A percentile compares a stretch with the other conserved stretches of the same genome.
These are phyloP conservation scores for Amblyjoppa proteus DNA, from an alignment of 2,888 invertebrate genomes.

Conservation along the genomic window DNA sequence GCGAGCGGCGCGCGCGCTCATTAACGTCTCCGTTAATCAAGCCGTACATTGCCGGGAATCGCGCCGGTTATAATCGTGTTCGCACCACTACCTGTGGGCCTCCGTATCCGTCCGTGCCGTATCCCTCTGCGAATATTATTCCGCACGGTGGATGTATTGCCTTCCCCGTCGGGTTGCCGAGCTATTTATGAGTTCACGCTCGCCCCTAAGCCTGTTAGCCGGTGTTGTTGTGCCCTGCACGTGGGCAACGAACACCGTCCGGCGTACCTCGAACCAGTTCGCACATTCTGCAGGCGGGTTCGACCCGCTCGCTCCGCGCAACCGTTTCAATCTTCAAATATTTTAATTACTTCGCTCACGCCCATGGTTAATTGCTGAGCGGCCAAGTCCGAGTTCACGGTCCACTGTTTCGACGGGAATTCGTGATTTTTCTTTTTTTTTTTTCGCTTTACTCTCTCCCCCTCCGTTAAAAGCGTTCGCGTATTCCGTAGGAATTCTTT, in stretches of 20 bases:
- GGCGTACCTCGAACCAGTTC: not conserved
- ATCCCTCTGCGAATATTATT: slow-evolving; percentile 27
- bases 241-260: not conserved
- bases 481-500: not conserved
- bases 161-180: not conserved
- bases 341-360: slow-evolving; percentile 75
- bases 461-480: not conserved
- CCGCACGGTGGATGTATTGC: not conserved
- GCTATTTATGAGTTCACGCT: slow-evolving; percentile 43
- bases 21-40: slow-evolving; percentile 78
- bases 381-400: slow-evolving; percentile 9
- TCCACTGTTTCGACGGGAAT: not conserved
- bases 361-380: slow-evolving; percentile 31
- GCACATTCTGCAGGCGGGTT: not conserved
- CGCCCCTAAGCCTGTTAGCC: not conserved
- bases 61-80: slow-evolving; percentile 26
- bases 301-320: not conserved
- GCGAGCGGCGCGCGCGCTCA: slow-evolving; percentile 66
- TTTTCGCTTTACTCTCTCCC: not conserved
- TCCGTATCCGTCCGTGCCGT: not conserved
- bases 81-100: slow-evolving; percentile 5
- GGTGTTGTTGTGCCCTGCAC: not conserved
- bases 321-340: slow-evolving; percentile 70
- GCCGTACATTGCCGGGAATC: slow-evolving; percentile 56
- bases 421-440: not conserved